Percentiles rank a stretch among this genome's conserved stretches.
Evolutionary conservation across 2,113 vertebrate genomes (phyloP).

Genomic region (Poeciliopsis retropinna): DNA sequence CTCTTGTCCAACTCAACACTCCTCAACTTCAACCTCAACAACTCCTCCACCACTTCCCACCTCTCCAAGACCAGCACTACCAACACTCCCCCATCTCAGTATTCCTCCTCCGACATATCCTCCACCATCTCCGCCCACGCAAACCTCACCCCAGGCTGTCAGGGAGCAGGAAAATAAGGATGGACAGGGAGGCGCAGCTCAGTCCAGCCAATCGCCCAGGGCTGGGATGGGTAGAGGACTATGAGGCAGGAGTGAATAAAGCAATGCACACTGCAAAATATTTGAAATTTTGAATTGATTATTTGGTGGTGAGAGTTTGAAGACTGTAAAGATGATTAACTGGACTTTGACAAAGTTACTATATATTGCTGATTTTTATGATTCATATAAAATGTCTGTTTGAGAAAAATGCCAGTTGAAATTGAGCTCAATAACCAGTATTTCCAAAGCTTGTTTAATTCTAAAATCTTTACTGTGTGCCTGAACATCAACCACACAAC

Average conservation of each 20-base stretch:
- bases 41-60: slow-evolving; percentile 69
- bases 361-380: slow-evolving; percentile 39
- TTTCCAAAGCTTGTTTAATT: slow-evolving; percentile 21
- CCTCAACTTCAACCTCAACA: slow-evolving; percentile 29
- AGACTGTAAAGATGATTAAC: slow-evolving; percentile 2
- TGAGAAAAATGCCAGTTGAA: not conserved
- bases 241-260: slow-evolving; percentile 57
- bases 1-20: slow-evolving; percentile 55
- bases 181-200: slow-evolving; percentile 54
- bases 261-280: slow-evolving; percentile 15
- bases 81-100: slow-evolving; percentile 63
- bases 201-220: slow-evolving; percentile 69
- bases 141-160: slow-evolving; percentile 46
- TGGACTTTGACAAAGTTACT: slow-evolving; percentile 17
- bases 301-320: slow-evolving; percentile 27
- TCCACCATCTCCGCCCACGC: slow-evolving; percentile 74
- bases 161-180: slow-evolving; percentile 67
- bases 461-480: slow-evolving; percentile 33
- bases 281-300: slow-evolving; percentile 27
- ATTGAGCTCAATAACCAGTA: slow-evolving; percentile 13
- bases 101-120: slow-evolving; percentile 66
- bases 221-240: slow-evolving; percentile 70
- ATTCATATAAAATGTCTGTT: slow-evolving; percentile 30
- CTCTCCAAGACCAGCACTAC: slow-evolving; percentile 55
- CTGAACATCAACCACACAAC: slow-evolving; percentile 39